Evolutionary conservation across 2,797 vertebrate species (phyloP), one percentile per base, ranked within the genome.

Genomic region (Meda fulgida): DNA sequence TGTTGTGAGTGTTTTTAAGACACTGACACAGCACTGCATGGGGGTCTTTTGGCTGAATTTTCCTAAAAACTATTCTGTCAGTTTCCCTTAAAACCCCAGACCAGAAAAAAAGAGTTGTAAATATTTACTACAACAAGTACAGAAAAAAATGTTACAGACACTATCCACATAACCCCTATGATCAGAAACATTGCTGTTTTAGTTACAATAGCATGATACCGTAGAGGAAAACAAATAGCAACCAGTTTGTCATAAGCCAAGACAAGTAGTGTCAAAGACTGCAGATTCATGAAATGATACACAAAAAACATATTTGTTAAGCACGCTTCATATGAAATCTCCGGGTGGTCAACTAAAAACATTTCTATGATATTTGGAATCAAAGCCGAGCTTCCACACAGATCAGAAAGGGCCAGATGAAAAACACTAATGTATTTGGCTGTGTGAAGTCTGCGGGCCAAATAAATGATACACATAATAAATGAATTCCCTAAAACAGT

Each of bases 141-240:
- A 55, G 67, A 18, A 73, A 73, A 40, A 40, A 79, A 9, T 14
- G 26, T 26, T 21, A 83, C 23, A 53, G 81, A 73, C 7, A 79
- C 10, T 55, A 67, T 43, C 85, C 81, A 83, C 46, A 86, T 80
- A 1, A 83, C 1, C 0, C 31, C 81, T 38, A 83, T 10, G 9
- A 83, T 83, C 34, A 86, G n/a, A 79, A 31, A 38, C 79, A 89
- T 89, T 16, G 66, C n/a, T 29, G 70, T 36, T 78, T 53, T 84
- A 7, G 87, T 87, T 7, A 88, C 63, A 55, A 89, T 87, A 1
- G 65, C 65, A 55, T 89, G 69, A 80, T 89, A 88, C 1, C 26
- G 76, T 19, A 89, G 72, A 75, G 87, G 87, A 65, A 89, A 88
- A 63, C 89, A 89, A 55, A 89, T 88, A 43, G 89, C 89, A 9